Evolutionary conservation across 1,140 invertebrate genomes (phyloP), one percentile per base, ranked within the genome.

Genomic region (Popillia japonica): DNA sequence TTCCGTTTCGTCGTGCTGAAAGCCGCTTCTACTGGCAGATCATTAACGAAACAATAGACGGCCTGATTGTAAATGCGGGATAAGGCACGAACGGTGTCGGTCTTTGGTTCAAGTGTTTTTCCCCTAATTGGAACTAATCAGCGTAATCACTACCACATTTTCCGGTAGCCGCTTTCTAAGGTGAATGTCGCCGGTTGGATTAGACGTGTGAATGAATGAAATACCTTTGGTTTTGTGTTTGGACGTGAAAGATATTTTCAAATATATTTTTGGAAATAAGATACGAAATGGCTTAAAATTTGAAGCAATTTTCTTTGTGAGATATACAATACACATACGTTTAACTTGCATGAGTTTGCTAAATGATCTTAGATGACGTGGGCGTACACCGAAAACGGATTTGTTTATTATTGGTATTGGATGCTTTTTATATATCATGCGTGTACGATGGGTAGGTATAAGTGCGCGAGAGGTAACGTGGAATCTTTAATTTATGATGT

Each of bases 101-200:
- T 48, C 44, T 48, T 48, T 3, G 44, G 44, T 10, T 48, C 44
- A 17, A 2, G 44, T 2, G 44, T 10, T 48, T 48, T 48, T 48
- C n/a, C 44, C 44, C 44, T 48, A 48, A 48, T 48, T 48, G 44
- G 44, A 48, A 48, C 44, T 48, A 48, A 48, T 48, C 44, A 17
- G n/a, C 8, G 10, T 48, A 48, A 14, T 17, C n/a, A 17, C 44
- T 17, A 14, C n/a, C 44, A 14, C 44, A 10, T 48, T 48, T 14
- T 48, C 10, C 44, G n/a, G 44, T 1, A 48, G n/a, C 44, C 44
- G 10, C 1, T 17, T 48, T 48, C n/a, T 48, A 10, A 48, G 44
- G n/a, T 17, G 10, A 14, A 17, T 7, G 44, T 48, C n/a, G 10
- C 1, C 1, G 44, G 10, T 48, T 17, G 44, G 4, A 4, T 34